Evolutionary conservation across 2,888 invertebrate species (phyloP), one percentile per base, ranked within the genome.

Genomic region (Meteorus colon): DNA sequence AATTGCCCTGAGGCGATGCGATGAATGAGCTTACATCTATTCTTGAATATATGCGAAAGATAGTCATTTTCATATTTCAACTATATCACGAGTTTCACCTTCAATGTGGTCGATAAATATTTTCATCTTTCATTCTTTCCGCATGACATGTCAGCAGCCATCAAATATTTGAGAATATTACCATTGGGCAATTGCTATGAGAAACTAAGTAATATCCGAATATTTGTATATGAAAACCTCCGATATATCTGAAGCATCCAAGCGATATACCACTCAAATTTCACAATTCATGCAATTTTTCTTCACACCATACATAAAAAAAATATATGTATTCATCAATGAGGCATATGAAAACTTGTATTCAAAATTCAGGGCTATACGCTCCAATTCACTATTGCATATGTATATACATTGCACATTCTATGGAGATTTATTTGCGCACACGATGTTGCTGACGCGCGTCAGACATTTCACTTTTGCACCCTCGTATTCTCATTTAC

Each of bases 361-460:
- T 19, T 70, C 45, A 8, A 41, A 41, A 12, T 19, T 45, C 16
- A 10, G 6, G 8, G 27, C 67, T 27, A 14, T 10, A 45, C 12
- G 19, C n/a, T 65, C 8, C 65, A 8, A 29, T 62, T 16, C 62
- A 29, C 12, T 6, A 16, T 12, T 62, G 16, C 16, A 24, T 27
- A 29, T 48, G 4, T 16, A 48, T 16, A 48, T 48, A 48, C 6
- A 48, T 48, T 41, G 70, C 41, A 10, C 31, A 45, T 72, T 34
- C 71, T 78, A 75, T 74, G 55, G 60, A 62, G 60, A 74, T 74
- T 74, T 74, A 74, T 74, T 31, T 29, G 29, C 67, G 72, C 24
- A 12, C 45, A 14, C 60, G 60, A 70, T 68, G 68, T 31, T 34
- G 45, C 74, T 74, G 74, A 74, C 74, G 62, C 31, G 27, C 41